Base-by-base conservation (phyloP, 2,888 invertebrate species). In the Polydrusus cervinus region DNA sequence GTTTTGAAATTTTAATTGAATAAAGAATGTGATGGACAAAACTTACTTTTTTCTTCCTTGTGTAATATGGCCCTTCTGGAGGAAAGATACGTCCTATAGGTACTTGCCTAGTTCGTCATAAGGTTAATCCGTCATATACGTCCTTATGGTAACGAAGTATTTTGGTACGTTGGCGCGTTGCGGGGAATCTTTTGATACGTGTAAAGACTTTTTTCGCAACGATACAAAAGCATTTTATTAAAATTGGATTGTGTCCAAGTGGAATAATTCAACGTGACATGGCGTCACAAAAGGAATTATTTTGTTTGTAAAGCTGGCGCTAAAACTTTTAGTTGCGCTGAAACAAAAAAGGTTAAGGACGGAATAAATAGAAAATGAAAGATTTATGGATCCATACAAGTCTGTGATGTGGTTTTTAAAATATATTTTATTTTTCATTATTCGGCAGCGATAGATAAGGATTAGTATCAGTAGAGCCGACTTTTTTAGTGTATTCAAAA, bases 231-330 rank as follows among this genome's bases (percentile, higher is more conserved):
- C 77, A 68, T 77, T 77, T 71, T 77, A 77, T 73, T 78, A 79
- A 80, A 80, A 78, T 79, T 80, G 80, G 80, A 81, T 66, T 72
- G 66, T 49, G 74, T 80, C 80, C 81, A 79, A 79, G 68, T 79
- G 76, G 75, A 80, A 78, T 79, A 79, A 78, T 80, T 81, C 71
- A 77, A 68, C 71, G 65, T 71, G 77, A 77, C 77, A 68, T 65
- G 70, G 73, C 76, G 73, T 74, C 76, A 76, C 73, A 74, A 76
- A 76, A 76, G 73, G 73, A 74, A 76, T 76, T 64, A 76, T 70
- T 69, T 74, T 73, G 70, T 74, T 73, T 74, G 72, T 60, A 72
- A 69, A 69, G 69, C 68, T 76, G 73, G 76, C 73, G 76, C 73
- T 73, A 69, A 75, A 76, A 74, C 73, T 73, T 76, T 74, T 73